Percentiles rank a stretch among this genome's conserved stretches.
These are phyloP conservation scores for Eumerus sabulonum DNA, from an alignment of 2,888 invertebrate genomes.

Conservation along the genomic window DNA sequence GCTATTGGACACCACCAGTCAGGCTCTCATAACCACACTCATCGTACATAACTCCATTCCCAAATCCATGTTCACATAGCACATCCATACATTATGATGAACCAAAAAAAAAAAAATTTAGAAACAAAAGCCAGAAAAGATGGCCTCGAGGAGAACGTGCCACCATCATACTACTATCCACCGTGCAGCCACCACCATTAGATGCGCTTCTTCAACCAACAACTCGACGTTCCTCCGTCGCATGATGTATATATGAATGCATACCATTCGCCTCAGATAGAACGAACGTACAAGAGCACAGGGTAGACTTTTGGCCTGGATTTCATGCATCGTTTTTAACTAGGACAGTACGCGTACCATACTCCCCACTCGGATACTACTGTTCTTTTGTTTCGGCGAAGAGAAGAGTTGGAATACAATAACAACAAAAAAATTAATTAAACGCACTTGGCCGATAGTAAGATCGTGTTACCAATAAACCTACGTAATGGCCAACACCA, in stretches of 20 bases:
- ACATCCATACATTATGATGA: not conserved
- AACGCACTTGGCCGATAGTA: slow-evolving; percentile 69
- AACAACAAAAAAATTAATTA: slow-evolving; percentile 24
- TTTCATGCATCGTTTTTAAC: slow-evolving; percentile 64
- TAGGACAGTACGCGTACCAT: slow-evolving; percentile 61
- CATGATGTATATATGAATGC: slow-evolving; percentile 12
- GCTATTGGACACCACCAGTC: not conserved
- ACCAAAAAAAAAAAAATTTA: not conserved
- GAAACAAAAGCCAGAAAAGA: slow-evolving; percentile 45
- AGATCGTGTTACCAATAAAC: slow-evolving; percentile 69
- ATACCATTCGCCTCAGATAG: slow-evolving; percentile 11
- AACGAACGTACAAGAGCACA: slow-evolving; percentile 29
- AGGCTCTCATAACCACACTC: slow-evolving; percentile 3
- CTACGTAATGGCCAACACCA: slow-evolving; percentile 53
- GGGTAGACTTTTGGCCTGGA: slow-evolving; percentile 67
- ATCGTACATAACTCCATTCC: not conserved
- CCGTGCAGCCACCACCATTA: slow-evolving; percentile 10
- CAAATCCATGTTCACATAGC: not conserved
- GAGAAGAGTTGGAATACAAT: too few relatives aligned
- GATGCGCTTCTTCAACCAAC: slow-evolving; percentile 45
- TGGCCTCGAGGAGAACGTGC: slow-evolving; percentile 54
- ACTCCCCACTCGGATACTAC: slow-evolving; percentile 18
- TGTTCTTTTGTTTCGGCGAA: slow-evolving; percentile 57
- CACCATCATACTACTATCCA: slow-evolving; percentile 9
- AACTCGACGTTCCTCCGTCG: slow-evolving; percentile 15